Base-by-base conservation (phyloP, 1,140 invertebrate species). In the Paraescarpia echinospica region DNA sequence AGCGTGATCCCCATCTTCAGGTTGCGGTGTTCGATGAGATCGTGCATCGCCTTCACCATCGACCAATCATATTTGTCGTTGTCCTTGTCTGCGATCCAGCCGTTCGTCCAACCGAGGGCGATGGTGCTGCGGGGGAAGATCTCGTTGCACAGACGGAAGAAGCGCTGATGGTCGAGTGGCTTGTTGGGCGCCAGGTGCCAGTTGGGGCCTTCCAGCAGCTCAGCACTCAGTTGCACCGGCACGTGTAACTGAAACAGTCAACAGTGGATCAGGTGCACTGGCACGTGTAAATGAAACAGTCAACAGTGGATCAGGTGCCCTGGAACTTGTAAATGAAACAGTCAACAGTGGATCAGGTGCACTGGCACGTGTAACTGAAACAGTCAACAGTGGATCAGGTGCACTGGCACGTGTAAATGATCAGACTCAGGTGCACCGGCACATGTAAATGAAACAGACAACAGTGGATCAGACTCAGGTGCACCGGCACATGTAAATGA, bases 181-280 rank as follows among this genome's bases (percentile, higher is more conserved):
- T 94, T 94, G 0, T 95, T 96, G 2, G 95, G 96, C 0, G 97
- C 96, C 77, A 92, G 22, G 33, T 77, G 59, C 92, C 98, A 97
- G 18, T 97, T 97, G 0, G 98, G 98, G 1, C 98, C 98, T 33
- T 96, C 95, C 0, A 99, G 95, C 91, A 99, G 98, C 95, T 99
- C 98, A 0, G 98, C 98, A 95, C 99, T 98, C 90, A 99, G 95
- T 97, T 98, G 98, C n/a, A 99, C 95, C 0, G 98, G 98, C n/a
- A 98, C 94, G 0, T 98, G 98, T 94, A 97, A 97, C 1, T 96
- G 96, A 90, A 97, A 95, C 97, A 77, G 27, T 18, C 59, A 77
- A 77, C 59, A 77, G 48, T 51, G 8, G 18, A 51, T 98, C 90
- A 99, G 95, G 97, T 98, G 98, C n/a, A 99, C 95, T 0, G 98